Percentiles rank a stretch among this genome's conserved stretches.
phyloP scores from a whole-genome alignment of 2,797 vertebrate species.

The Etheostoma perlongum region DNA sequence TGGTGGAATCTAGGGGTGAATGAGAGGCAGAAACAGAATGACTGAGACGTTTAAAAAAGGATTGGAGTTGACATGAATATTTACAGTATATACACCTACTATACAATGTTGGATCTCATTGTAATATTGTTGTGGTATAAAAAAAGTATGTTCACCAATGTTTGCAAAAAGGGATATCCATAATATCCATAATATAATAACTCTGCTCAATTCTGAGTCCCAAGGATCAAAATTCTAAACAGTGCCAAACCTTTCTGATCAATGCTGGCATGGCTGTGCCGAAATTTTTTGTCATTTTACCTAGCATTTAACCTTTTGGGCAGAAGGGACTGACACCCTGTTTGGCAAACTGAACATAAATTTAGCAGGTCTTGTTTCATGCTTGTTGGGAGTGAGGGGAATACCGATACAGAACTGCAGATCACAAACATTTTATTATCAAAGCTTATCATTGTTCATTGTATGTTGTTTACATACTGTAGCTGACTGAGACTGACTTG shows the following conservation, averaged over 20 bases:
- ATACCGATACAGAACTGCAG: not conserved
- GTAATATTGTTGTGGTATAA: not conserved
- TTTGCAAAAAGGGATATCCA: constrained; percentile 8
- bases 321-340: constrained; percentile 29
- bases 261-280: constrained; percentile 13
- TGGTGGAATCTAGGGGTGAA: not conserved
- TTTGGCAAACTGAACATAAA: constrained; percentile 24
- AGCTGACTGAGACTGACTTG: not conserved
- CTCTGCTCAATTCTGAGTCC: not conserved
- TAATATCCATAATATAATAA: not conserved
- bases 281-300: constrained; percentile 27
- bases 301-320: constrained; percentile 15
- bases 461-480: not conserved
- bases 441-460: not conserved
- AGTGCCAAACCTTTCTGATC: constrained; percentile 11
- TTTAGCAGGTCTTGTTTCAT: constrained; percentile 24
- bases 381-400: constrained; percentile 15
- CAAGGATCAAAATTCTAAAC: constrained; percentile 18
- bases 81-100: not conserved
- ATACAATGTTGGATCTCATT: not conserved
- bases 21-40: not conserved
- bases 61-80: constrained; percentile 1
- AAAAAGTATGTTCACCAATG: constrained; percentile 9
- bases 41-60: not conserved
- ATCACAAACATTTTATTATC: not conserved